Conservation (phyloP, 64 coral and sea anemone species). For the Porites australiensis region DNA sequence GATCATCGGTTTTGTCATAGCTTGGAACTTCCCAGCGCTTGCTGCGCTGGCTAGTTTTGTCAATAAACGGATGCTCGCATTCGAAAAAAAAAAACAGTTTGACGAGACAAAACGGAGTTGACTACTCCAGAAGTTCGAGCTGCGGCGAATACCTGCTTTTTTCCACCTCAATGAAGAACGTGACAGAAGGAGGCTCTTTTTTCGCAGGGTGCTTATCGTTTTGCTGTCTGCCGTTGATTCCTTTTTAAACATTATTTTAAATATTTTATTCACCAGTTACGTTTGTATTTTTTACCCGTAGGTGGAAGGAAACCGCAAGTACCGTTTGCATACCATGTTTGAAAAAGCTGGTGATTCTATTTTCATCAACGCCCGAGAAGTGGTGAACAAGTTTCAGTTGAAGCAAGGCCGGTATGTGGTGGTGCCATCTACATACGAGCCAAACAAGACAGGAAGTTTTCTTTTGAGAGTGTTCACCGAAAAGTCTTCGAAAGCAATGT, state of each 20-base stretch:
- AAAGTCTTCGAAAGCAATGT: slow-evolving; percentile 82
- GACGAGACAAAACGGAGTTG: no score
- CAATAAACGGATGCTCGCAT: no score
- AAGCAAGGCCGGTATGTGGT: slow-evolving; percentile 83
- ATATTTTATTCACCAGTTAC: no score
- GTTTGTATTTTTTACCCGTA: background rate
- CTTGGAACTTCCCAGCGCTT: no score
- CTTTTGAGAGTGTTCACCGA: slow-evolving; percentile 90
- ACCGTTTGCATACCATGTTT: slow-evolving; percentile 84
- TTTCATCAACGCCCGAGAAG: slow-evolving; percentile 96
- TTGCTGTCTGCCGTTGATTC: background rate
- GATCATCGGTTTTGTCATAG: no score
- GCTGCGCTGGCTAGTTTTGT: no score
- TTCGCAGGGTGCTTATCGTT: background rate
- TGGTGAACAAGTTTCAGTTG: slow-evolving; percentile 81
- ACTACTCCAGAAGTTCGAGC: no score
- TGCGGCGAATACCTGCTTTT: no score
- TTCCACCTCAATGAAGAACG: no score
- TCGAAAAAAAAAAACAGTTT: no score
- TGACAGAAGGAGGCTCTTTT: no score
- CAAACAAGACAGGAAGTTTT: slow-evolving; percentile 67
- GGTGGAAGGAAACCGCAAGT: slow-evolving; percentile 95
- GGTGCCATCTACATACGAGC: slow-evolving; percentile 93
- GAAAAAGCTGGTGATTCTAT: slow-evolving; percentile 91
- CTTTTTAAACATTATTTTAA: no score